Percentiles rank a stretch among this genome's conserved stretches.
These are phyloP conservation scores for Temnothorax ravouxi DNA, from an alignment of 2,888 invertebrate genomes.

Conservation along the genomic window DNA sequence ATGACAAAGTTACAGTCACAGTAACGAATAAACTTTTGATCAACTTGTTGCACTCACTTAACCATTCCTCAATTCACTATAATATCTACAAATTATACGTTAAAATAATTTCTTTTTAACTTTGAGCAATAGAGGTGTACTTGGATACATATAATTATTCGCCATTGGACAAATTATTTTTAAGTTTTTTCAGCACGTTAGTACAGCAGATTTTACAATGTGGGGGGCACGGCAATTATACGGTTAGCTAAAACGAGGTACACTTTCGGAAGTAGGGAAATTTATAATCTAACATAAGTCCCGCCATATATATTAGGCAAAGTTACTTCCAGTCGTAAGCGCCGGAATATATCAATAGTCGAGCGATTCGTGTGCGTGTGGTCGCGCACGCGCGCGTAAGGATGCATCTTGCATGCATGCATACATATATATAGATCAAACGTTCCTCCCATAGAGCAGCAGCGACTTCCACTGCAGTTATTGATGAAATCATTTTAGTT, in stretches of 20 bases:
- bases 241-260: slow-evolving; percentile 62
- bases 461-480: slow-evolving; percentile 58
- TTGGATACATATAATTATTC: background rate
- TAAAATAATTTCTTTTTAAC: background rate
- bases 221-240: slow-evolving; percentile 30
- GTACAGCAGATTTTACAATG: slow-evolving; percentile 37
- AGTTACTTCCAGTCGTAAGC: slow-evolving; percentile 84
- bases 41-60: slow-evolving; percentile 22
- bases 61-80: background rate
- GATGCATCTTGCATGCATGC: slow-evolving; percentile 38
- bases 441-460: slow-evolving; percentile 49
- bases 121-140: background rate
- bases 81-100: background rate
- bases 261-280: slow-evolving; percentile 77
- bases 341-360: slow-evolving; percentile 84
- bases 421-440: slow-evolving; percentile 72
- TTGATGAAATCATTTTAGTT: slow-evolving; percentile 68
- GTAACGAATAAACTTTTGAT: slow-evolving; percentile 11
- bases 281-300: slow-evolving; percentile 82
- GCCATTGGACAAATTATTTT: background rate
- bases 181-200: background rate
- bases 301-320: slow-evolving; percentile 81
- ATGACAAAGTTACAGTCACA: background rate
- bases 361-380: slow-evolving; percentile 44
- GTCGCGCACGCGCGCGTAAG: background rate